Percentiles rank a stretch among this genome's conserved stretches.
phyloP scores from a whole-genome alignment of 2,888 invertebrate species.

The Platycnemis pennipes region DNA sequence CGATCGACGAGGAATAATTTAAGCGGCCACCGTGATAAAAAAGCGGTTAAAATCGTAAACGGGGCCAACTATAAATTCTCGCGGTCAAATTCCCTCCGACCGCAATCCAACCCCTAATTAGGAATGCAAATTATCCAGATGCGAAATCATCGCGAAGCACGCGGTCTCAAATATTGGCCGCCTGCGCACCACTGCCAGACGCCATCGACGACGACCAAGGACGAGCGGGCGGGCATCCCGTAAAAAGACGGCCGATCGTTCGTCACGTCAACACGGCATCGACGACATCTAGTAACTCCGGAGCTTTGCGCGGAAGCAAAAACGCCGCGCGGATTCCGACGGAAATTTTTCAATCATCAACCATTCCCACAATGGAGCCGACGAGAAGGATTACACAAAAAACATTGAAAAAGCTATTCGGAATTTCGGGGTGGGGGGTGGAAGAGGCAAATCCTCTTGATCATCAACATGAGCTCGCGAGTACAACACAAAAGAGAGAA shows the following conservation, averaged over 20 bases:
- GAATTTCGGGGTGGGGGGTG: not conserved
- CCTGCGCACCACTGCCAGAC: no score
- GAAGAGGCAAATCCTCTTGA: not conserved
- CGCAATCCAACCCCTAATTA: not conserved
- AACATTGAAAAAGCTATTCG: not conserved
- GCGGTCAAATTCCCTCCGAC: not conserved
- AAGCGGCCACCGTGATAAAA: not conserved
- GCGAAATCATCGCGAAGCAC: not conserved
- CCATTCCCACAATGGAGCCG: conserved; percentile 5
- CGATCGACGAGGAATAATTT: not conserved
- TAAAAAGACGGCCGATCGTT: not conserved
- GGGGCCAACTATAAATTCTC: not conserved
- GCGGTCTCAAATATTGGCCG: no score
- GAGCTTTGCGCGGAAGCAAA: no score
- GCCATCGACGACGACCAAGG: no score
- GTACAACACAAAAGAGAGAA: not conserved
- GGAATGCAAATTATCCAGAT: not conserved
- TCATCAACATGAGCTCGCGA: not conserved
- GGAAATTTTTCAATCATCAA: conserved; percentile 53
- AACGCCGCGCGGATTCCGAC: not conserved
- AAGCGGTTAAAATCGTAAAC: no score
- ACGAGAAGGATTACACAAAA: not conserved
- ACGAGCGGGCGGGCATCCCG: not conserved
- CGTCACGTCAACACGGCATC: not conserved
- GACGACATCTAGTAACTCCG: no score